A percentile compares a stretch with the other conserved stretches of the same genome.
These are phyloP conservation scores for Dryobotodes eremita DNA, from an alignment of 2,888 invertebrate genomes.

Conservation along the genomic window DNA sequence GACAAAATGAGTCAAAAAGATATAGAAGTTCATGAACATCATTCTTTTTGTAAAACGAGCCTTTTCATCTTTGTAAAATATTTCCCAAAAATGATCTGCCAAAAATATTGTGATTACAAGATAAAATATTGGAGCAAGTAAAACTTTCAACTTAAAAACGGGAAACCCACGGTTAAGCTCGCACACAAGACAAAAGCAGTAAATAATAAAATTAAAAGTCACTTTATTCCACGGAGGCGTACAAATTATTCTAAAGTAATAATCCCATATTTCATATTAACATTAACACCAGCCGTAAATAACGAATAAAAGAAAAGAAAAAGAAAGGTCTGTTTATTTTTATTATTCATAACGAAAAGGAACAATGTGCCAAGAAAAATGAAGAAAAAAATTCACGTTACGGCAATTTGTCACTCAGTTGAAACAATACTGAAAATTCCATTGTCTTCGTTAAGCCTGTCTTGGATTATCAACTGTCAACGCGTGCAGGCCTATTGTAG, in stretches of 20 bases:
- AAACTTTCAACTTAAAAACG: conserved; percentile 70
- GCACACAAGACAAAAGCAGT: conserved; percentile 82
- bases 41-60: conserved; percentile 30
- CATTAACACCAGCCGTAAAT: conserved; percentile 79
- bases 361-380: conserved; percentile 80
- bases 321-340: conserved; percentile 69
- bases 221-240: conserved; percentile 77
- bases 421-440: conserved; percentile 79
- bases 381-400: conserved; percentile 69
- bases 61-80: conserved; percentile 52
- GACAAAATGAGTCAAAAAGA: conserved; percentile 27
- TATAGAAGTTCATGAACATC: conserved; percentile 36
- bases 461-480: conserved; percentile 85
- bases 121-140: conserved; percentile 64
- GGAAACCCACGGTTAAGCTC: conserved; percentile 68
- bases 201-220: conserved; percentile 83
- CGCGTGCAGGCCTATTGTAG: conserved; percentile 84
- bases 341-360: conserved; percentile 68
- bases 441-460: conserved; percentile 78
- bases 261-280: conserved; percentile 82
- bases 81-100: conserved; percentile 46
- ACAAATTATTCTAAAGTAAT: conserved; percentile 82
- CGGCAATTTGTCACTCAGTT: conserved; percentile 86
- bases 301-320: conserved; percentile 73
- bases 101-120: conserved; percentile 68